These are phyloP conservation scores for Lucifuga dentata DNA, from an alignment of 2,113 vertebrate genomes.

Conservation along the genomic window DNA sequence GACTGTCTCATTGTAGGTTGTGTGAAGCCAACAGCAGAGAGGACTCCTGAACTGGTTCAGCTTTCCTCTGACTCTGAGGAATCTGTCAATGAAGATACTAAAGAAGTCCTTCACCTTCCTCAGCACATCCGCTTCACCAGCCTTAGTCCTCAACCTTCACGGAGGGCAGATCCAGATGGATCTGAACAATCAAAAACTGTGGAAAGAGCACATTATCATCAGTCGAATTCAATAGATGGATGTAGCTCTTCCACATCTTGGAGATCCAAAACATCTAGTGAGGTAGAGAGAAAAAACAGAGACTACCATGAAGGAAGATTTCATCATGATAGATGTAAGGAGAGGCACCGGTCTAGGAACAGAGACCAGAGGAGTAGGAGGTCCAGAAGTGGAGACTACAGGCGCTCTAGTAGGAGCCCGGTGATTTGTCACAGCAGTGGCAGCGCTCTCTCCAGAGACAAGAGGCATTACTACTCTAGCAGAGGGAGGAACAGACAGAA, in stretches of 20 bases:
- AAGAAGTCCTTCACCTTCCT: conserved; percentile 74
- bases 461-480: conserved; percentile 79
- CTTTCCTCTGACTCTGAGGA: conserved; percentile 93
- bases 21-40: conserved; percentile 90
- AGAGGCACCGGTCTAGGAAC: conserved; percentile 76
- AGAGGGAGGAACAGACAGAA: conserved; percentile 82
- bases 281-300: conserved; percentile 41
- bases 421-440: conserved; percentile 78
- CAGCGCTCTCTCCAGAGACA: conserved; percentile 73
- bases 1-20: conserved; percentile 93
- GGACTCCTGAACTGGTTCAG: conserved; percentile 94
- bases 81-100: conserved; percentile 78
- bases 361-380: conserved; percentile 76
- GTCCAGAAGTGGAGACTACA: conserved; percentile 78
- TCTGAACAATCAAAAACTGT: conserved; percentile 65
- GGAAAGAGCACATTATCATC: conserved; percentile 11
- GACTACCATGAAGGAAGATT: conserved; percentile 66
- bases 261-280: conserved; percentile 31
- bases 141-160: conserved; percentile 78
- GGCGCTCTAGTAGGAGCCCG: conserved; percentile 78
- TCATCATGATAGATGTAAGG: conserved; percentile 68
- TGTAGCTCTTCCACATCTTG: conserved; percentile 18
- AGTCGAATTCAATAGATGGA: conserved; percentile 32
- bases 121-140: conserved; percentile 83
- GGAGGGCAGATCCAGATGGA: conserved; percentile 56